Evolutionary conservation across 2,888 invertebrate species (phyloP), one percentile per base, ranked within the genome.

Genomic region (Liopterus haemorrhoidalis): DNA sequence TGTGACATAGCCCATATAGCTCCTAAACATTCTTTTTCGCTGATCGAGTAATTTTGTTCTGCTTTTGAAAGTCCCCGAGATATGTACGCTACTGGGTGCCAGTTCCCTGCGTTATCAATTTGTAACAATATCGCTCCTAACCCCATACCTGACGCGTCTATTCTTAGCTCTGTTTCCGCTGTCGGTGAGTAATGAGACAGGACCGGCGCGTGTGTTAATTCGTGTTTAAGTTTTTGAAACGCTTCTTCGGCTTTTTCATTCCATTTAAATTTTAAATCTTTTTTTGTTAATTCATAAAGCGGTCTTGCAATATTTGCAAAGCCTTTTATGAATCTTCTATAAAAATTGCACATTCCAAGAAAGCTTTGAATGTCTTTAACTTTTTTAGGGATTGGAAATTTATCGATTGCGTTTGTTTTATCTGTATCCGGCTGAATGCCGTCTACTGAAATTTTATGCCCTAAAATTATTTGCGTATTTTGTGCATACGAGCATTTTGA

Each of bases 11-110:
- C 59, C 53, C 58, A 66, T 5, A 58, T 47, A 14, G 63, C 49
- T 21, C 57, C 56, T 20, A 60, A 49, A 3, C 61, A 63, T 52
- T 68, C 65, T 49, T 63, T 57, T 40, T 66, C 61, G 9, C 62
- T 50, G 50, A 64, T 62, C 11, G 59, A 57, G 51, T 66, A 66
- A 11, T 57, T 58, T 18, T 48, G 48, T 50, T 67, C 65, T 4
- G 59, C 46, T 25, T 41, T 47, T n/a, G 37, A 36, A 6, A 51
- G 15, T 5, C 25, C 18, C 1, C 35, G 11, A 1, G 33, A 33
- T 6, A 25, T 25, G 11, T 59, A 65, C 2, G 59, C 59, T 28
- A 65, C 58, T 1, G 63, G 63, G 49, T 57, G 48, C 42, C 62
- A 59, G 15, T 50, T 43, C 5, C 12, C 30, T 8, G 57, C 57